Percentiles rank a stretch among this genome's conserved stretches.
phyloP scores from a whole-genome alignment of 2,797 vertebrate species.

The Hypotaenidia philippensis region DNA sequence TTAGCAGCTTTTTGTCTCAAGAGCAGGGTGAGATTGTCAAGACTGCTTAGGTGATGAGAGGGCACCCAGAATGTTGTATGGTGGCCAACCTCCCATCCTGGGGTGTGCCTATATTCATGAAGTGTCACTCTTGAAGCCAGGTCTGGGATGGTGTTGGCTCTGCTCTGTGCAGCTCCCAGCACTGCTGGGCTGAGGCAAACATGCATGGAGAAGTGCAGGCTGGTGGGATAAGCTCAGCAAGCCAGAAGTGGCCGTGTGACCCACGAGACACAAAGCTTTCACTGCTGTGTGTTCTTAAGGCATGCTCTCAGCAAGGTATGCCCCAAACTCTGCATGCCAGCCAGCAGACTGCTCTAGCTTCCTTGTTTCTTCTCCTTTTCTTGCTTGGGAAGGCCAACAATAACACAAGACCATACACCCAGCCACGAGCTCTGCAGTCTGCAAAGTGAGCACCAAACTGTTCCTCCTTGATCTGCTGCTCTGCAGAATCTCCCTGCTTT shows the following conservation, averaged over 20 bases:
- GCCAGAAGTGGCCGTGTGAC: accelerated
- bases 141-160: background rate
- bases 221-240: accelerated
- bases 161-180: background rate
- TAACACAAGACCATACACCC: background rate
- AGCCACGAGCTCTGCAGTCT: background rate
- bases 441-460: background rate
- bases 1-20: background rate
- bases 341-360: background rate
- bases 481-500: background rate
- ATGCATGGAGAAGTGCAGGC: background rate
- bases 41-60: background rate
- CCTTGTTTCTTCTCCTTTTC: background rate
- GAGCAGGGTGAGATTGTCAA: background rate
- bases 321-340: accelerated
- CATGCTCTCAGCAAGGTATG: accelerated
- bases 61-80: background rate
- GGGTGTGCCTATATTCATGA: no score
- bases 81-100: background rate
- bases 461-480: background rate
- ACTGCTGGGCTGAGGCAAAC: background rate
- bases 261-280: background rate
- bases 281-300: background rate
- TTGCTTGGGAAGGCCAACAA: background rate
- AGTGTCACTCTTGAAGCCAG: background rate